phyloP scores from a whole-genome alignment of 2,888 invertebrate genomes.

The Megamerina dolium region DNA sequence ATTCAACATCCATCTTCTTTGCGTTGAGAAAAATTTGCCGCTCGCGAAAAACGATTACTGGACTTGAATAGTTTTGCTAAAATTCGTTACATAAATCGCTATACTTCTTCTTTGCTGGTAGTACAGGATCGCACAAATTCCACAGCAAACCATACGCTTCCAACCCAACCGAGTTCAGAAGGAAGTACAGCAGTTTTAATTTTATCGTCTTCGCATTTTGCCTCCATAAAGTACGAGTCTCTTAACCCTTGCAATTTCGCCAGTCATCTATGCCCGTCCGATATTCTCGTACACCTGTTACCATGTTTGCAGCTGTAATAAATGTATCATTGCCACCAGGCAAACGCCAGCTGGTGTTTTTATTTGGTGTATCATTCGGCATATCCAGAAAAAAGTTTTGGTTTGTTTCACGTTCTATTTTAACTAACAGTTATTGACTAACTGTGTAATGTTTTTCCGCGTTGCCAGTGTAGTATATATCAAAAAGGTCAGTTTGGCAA shows the following conservation, averaged over 20 bases:
- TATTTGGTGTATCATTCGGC: too few species aligned
- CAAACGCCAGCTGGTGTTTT: too few species aligned
- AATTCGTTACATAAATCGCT: constrained; percentile 8
- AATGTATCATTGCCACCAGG: too few species aligned
- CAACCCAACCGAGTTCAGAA: constrained; percentile 16
- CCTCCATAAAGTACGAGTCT: constrained; percentile 14
- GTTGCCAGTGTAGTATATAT: too few species aligned
- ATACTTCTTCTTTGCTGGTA: constrained; percentile 12
- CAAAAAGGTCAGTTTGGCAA: too few species aligned
- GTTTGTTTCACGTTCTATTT: too few species aligned
- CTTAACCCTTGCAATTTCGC: constrained; percentile 11
- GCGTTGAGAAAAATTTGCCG: constrained; percentile 1
- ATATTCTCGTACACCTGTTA: too few species aligned
- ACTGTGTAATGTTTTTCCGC: too few species aligned
- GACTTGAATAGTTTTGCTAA: constrained; percentile 10
- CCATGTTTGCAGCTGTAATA: too few species aligned
- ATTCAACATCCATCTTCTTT: not conserved
- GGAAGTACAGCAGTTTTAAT: constrained; percentile 14
- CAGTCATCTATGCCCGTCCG: too few species aligned
- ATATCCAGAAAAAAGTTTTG: too few species aligned
- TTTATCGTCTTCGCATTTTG: constrained; percentile 12
- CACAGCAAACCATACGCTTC: constrained; percentile 18
- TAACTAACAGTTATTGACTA: too few species aligned
- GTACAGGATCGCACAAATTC: constrained; percentile 15
- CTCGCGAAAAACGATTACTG: constrained; percentile 1